Evolutionary conservation across 2,797 vertebrate species (phyloP), one percentile per base, ranked within the genome.

Genomic region (Alauda arvensis): DNA sequence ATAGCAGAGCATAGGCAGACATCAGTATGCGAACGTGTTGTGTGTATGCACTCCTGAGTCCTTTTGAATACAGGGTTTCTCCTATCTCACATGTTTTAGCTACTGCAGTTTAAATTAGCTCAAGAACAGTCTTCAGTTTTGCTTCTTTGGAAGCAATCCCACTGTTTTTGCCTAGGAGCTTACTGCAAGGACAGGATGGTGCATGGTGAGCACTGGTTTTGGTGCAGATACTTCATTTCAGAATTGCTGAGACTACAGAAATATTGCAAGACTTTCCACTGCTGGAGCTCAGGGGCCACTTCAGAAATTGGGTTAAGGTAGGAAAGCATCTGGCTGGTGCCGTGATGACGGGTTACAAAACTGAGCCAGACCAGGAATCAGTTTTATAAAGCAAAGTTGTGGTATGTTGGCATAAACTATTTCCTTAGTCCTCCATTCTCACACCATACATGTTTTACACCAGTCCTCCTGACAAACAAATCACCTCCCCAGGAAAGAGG

Each of bases 391-490:
- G 26, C 18, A 12, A 83, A 82, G 31, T 11, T 48, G 67, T 83
- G 42, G 13, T 46, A 20, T 4, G 11, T 33, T 84, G 67, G 37
- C 14, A 7, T 59, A 43, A 77, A 43, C 26, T 59, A 8, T 60
- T 68, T 88, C 20, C 17, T 63, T 57, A 63, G 45, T 56, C 33
- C 23, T 84, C 40, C 29, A 3, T 61, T 60, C 39, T 77, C 31
- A 12, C 29, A 40, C 9, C 40, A 2, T 37, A 28, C 37, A 1
- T 59, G 19, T 62, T 88, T 81, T 69, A 77, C 24, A 18, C 15
- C 20, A 74, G 60, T 69, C 67, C 49, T 48, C 23, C 29, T 77
- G 75, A 89, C n/a, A 75, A 90, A 85, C 60, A 75, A 77, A 91
- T 80, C 51, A 40, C 31, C 57, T 84, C 53, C 48, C 52, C 29